phyloP scores from a whole-genome alignment of 2,797 vertebrate species.

The Myoxocephalus aenaeus region DNA sequence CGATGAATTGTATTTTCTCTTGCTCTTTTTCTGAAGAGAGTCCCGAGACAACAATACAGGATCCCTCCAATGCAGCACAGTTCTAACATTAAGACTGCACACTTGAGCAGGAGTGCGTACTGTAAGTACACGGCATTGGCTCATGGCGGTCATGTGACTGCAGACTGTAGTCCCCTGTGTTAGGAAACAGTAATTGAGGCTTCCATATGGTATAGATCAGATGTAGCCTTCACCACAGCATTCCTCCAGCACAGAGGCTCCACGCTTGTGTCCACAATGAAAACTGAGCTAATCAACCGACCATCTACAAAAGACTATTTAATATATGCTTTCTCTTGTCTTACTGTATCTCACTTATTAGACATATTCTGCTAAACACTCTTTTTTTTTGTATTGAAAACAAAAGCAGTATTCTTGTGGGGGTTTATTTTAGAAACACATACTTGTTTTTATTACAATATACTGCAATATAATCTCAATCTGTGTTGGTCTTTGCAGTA shows the following conservation, averaged over 20 bases:
- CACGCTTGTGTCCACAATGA: constrained; percentile 46
- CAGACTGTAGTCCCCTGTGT: constrained; percentile 80
- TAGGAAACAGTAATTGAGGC: constrained; percentile 83
- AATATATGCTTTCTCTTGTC: constrained; percentile 5
- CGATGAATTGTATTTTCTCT: constrained; percentile 20
- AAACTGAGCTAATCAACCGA: constrained; percentile 63
- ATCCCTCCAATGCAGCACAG: constrained; percentile 71
- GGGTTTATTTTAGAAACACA: not conserved
- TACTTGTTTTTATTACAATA: not conserved
- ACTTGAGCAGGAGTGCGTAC: constrained; percentile 74
- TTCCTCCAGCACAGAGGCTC: constrained; percentile 75
- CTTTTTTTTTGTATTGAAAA: not conserved
- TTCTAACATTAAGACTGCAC: constrained; percentile 74
- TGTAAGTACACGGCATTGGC: constrained; percentile 77
- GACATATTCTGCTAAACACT: not conserved
- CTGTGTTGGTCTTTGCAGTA: constrained; percentile 13
- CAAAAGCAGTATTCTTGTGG: constrained; percentile 2
- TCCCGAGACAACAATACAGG: constrained; percentile 51
- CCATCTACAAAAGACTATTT: constrained; percentile 11
- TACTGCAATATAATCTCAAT: not conserved
- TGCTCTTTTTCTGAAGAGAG: constrained; percentile 26
- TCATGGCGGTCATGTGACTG: constrained; percentile 78
- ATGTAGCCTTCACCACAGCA: constrained; percentile 81
- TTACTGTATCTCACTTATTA: not conserved
- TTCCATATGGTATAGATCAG: constrained; percentile 89